Evolutionary conservation across 2,797 vertebrate species (phyloP).

Genomic region (Holocentrus rufus): DNA sequence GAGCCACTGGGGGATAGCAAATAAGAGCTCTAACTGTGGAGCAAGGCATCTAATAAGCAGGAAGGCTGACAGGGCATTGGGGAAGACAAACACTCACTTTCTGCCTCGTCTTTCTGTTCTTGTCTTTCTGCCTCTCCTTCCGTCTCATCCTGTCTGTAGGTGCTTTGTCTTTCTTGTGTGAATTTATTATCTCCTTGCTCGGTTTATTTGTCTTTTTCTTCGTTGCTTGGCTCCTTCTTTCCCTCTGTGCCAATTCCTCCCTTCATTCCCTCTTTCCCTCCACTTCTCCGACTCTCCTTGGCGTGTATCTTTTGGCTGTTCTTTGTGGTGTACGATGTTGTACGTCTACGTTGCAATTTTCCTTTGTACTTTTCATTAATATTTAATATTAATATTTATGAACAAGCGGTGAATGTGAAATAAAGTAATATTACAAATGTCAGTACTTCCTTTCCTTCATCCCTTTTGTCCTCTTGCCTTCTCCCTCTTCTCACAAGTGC

Average conservation of each 20-base stretch:
- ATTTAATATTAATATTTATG: too few species aligned
- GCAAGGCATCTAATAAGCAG: constrained; percentile 51
- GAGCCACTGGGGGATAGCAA: constrained; percentile 62
- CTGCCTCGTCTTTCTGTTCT: constrained; percentile 1
- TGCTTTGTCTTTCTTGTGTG: not conserved
- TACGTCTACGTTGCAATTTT: not conserved
- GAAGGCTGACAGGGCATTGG: constrained; percentile 34
- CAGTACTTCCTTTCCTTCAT: constrained; percentile 5
- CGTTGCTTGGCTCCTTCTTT: not conserved
- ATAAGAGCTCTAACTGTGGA: constrained; percentile 58
- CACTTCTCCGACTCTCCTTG: not conserved
- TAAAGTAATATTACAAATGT: not conserved
- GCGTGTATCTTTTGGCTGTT: not conserved
- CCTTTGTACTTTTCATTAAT: too few species aligned
- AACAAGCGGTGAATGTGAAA: not conserved
- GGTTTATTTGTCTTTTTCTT: not conserved
- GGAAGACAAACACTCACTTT: constrained; percentile 47
- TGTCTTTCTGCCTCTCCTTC: not conserved
- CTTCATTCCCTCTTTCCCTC: not conserved
- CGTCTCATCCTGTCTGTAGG: not conserved
- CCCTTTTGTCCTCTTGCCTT: not conserved
- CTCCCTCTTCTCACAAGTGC: constrained; percentile 25
- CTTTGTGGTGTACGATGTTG: not conserved
- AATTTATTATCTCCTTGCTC: not conserved
- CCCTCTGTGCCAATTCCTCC: not conserved